A percentile compares a stretch with the other conserved stretches of the same genome.
These are phyloP conservation scores for Lemur catta DNA, from an alignment of 2,797 vertebrate species.

Conservation along the genomic window DNA sequence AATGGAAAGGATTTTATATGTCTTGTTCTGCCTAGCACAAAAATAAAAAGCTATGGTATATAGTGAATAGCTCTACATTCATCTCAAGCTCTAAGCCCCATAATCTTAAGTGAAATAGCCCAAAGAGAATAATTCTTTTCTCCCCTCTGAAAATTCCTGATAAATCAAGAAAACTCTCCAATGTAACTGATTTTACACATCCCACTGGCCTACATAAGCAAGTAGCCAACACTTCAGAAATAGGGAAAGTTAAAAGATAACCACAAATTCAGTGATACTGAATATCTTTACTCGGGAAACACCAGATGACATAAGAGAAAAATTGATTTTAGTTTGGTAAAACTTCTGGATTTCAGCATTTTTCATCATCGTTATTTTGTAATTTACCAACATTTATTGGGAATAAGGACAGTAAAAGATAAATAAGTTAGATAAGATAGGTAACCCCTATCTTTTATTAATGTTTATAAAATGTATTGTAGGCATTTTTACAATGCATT, in stretches of 20 bases:
- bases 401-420: background rate
- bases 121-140: background rate
- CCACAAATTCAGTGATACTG: background rate
- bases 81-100: background rate
- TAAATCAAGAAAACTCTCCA: background rate
- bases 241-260: background rate
- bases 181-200: background rate
- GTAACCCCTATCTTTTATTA: background rate
- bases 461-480: background rate
- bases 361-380: background rate
- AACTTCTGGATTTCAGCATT: background rate
- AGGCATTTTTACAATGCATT: background rate
- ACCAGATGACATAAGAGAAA: background rate
- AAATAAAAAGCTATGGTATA: background rate
- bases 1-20: background rate
- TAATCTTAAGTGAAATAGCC: background rate
- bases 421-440: background rate
- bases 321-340: background rate
- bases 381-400: background rate
- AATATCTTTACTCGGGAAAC: constrained; percentile 16
- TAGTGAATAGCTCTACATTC: background rate
- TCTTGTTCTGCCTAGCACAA: background rate
- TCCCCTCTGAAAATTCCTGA: background rate
- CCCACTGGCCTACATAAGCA: background rate
- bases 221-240: constrained; percentile 36